Percentiles rank a stretch among this genome's conserved stretches.
phyloP scores from a whole-genome alignment of 2,113 vertebrate species.

The Eonycteris spelaea region DNA sequence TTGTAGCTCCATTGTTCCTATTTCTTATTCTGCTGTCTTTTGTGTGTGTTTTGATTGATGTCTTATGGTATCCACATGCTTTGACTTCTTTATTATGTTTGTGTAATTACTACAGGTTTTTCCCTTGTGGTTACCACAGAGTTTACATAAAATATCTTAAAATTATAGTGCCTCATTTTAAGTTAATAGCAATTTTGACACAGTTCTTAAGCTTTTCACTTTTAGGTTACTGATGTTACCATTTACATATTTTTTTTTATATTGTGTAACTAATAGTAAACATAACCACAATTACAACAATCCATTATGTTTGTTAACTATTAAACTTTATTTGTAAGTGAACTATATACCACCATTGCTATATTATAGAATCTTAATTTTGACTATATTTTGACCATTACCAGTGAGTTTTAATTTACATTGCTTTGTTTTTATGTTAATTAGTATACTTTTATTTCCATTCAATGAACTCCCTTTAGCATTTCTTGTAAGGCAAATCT shows the following conservation, averaged over 20 bases:
- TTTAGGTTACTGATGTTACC: neutral
- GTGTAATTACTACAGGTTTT: neutral
- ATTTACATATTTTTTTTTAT: neutral
- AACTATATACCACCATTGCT: neutral
- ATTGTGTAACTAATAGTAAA: neutral
- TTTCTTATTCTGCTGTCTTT: neutral
- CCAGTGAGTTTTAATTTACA: neutral
- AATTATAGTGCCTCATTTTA: neutral
- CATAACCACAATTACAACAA: no score
- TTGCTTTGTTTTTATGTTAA: neutral
- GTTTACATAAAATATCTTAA: neutral
- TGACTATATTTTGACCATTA: neutral
- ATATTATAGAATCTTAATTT: neutral
- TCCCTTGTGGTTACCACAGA: neutral
- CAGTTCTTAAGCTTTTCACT: neutral
- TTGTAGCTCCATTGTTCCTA: neutral
- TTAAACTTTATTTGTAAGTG: neutral
- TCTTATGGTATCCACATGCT: neutral
- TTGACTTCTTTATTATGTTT: neutral
- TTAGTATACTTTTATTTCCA: neutral
- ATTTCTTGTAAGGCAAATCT: neutral
- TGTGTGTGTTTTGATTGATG: neutral
- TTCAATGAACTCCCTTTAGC: neutral
- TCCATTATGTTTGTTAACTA: neutral
- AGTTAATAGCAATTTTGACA: neutral